Percentiles rank a stretch among this genome's conserved stretches.
These are phyloP conservation scores for Copidosoma floridanum DNA, from an alignment of 1,140 invertebrate genomes.

Conservation along the genomic window DNA sequence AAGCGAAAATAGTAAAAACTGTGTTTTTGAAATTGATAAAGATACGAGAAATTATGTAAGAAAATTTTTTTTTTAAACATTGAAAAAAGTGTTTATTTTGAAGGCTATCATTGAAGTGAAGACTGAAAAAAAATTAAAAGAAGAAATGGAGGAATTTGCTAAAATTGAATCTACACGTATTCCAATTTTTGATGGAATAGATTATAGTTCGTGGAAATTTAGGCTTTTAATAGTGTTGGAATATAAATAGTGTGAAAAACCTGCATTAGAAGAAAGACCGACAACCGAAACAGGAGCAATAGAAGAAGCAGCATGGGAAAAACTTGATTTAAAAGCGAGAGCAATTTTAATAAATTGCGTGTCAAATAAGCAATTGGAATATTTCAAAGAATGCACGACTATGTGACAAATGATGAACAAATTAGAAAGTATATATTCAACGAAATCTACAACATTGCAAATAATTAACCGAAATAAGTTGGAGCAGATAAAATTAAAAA, in stretches of 20 bases:
- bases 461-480: conserved; percentile 20
- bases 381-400: not conserved
- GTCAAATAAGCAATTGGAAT: conserved; percentile 25
- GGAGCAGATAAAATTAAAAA: conserved; percentile 23
- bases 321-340: conserved; percentile 22
- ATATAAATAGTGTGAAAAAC: conserved; percentile 10
- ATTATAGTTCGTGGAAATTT: conserved; percentile 23
- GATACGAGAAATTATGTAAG: too few relatives aligned
- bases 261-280: not conserved
- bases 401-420: conserved; percentile 18
- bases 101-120: too few relatives aligned
- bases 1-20: too few relatives aligned
- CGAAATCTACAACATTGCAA: conserved; percentile 21
- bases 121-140: too few relatives aligned
- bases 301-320: conserved; percentile 12
- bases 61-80: too few relatives aligned
- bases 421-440: conserved; percentile 19
- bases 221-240: conserved; percentile 24
- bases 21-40: too few relatives aligned
- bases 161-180: conserved; percentile 22
- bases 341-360: conserved; percentile 22
- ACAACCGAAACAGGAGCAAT: not conserved
- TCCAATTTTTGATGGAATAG: conserved; percentile 24
- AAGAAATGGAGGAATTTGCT: conserved; percentile 18
- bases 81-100: too few relatives aligned